A percentile compares a stretch with the other conserved stretches of the same genome.
Conservation (phyloP, 2,888 invertebrate species). For the Platycheirus rosarum region DNA sequence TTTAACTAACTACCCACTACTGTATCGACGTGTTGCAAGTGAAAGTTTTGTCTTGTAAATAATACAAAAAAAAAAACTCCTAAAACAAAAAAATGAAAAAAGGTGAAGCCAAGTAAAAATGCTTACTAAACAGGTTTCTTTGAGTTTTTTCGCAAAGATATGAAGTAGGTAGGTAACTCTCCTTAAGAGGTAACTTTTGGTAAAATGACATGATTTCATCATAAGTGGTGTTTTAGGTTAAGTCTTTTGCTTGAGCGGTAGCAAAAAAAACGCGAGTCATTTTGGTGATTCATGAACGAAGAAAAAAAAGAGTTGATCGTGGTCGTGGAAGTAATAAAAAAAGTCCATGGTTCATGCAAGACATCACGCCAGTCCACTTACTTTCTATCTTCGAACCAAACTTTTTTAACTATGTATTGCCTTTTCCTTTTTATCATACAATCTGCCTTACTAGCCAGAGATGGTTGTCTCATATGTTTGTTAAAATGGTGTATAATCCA, state of each 20-base stretch:
- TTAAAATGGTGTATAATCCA: conserved; percentile 5
- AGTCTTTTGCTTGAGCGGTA: neutral
- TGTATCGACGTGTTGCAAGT: conserved; percentile 58
- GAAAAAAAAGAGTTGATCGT: conserved; percentile 5
- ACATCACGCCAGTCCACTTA: neutral
- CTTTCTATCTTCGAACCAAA: conserved; percentile 17
- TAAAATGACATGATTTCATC: conserved; percentile 69
- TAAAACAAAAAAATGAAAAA: conserved; percentile 25
- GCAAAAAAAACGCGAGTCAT: conserved; percentile 8
- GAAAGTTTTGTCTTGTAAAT: conserved; percentile 62
- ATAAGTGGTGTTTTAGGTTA: conserved; percentile 56
- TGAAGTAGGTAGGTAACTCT: conserved; percentile 49
- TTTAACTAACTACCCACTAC: conserved; percentile 61
- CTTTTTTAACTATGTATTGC: too few relatives aligned
- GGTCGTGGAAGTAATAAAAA: neutral
- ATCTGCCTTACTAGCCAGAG: too few relatives aligned
- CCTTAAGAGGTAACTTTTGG: conserved; percentile 57
- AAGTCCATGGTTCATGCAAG: conserved; percentile 10
- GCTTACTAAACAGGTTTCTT: conserved; percentile 52
- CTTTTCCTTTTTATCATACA: too few relatives aligned
- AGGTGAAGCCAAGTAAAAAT: conserved; percentile 23
- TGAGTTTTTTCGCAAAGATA: conserved; percentile 47
- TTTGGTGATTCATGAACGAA: conserved; percentile 27
- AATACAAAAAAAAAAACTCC: conserved; percentile 18
- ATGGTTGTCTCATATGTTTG: conserved; percentile 2